Base-by-base conservation (phyloP, 30 jellyfish, hydroid and myxozoan species). In the Hydra vulgaris region DNA sequence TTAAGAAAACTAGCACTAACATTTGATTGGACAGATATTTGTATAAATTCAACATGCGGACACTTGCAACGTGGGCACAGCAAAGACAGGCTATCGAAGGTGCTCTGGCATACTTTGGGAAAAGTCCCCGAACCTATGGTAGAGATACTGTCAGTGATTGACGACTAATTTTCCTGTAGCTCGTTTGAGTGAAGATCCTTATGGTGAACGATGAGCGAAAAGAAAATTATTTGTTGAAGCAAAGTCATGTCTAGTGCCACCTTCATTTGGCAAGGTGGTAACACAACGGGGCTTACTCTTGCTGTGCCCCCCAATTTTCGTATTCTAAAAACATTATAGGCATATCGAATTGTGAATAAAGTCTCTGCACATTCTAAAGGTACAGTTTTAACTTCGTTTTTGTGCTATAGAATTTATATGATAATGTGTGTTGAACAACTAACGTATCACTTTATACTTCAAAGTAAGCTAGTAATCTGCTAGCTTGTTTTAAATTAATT, bases 261-360 rank as follows among this genome's bases (percentile, higher is more conserved):
- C 83, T 88, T 74, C 85, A 1, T 27, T 61, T 27, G 89, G 82
- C 79, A 87, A 86, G 82, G 94, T 87, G 77, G 89, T 84, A 83
- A 88, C 96, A 76, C 96, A 87, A 88, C 92, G 96, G 96, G 96
- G 96, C 96, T 88, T 84, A 88, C 94, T 88, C 96, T 88, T 66
- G 89, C 94, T 81, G 96, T 88, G 89, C 80, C 96, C 96, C 89
- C 88, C 83, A 83, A 71, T 55, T 74, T 87, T 81, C 19, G 25
- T 4, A 17, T 75, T 22, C 21, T 17, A 75, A 75, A 75, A 21
- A 70, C 76, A 0, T 70, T 70, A 24, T 17, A 7, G 61, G 61
- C 61, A 40, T 40, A 40, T 12, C 12, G 61, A 40, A 40, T n/a
- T n/a, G n/a, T n/a, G n/a, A n/a, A n/a, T n/a, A n/a, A n/a, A n/a